Percentiles rank a stretch among this genome's conserved stretches.
Evolutionary conservation across 2,888 invertebrate species (phyloP).

Genomic region (Myathropa florea): DNA sequence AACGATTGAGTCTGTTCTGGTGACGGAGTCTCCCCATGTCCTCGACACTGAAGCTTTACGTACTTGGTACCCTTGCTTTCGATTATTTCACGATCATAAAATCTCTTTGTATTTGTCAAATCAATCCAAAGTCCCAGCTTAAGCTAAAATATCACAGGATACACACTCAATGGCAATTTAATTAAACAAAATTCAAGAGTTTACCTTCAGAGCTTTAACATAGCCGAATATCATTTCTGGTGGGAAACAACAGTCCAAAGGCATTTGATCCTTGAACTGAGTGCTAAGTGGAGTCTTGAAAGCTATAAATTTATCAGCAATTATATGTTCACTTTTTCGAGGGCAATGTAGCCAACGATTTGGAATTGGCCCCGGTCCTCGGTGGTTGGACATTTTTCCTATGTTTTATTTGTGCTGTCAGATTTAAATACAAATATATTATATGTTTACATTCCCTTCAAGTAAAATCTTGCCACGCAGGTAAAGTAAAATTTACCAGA

Average conservation of each 20-base stretch:
- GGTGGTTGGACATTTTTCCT: slow-evolving; percentile 48
- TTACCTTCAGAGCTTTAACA: slow-evolving; percentile 89
- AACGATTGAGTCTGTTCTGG: slow-evolving; percentile 92
- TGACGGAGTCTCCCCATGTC: slow-evolving; percentile 96
- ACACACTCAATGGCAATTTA: not conserved
- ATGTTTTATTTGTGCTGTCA: not conserved
- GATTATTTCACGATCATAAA: slow-evolving; percentile 92
- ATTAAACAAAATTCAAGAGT: not conserved
- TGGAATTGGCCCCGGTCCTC: slow-evolving; percentile 86
- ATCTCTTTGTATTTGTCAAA: slow-evolving; percentile 96
- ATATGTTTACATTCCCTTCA: not conserved
- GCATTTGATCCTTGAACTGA: slow-evolving; percentile 91
- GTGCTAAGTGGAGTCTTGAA: slow-evolving; percentile 90
- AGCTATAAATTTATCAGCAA: slow-evolving; percentile 90
- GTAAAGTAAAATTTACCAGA: slow-evolving; percentile 42
- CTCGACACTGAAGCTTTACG: slow-evolving; percentile 93
- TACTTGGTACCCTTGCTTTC: slow-evolving; percentile 90
- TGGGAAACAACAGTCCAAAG: slow-evolving; percentile 90
- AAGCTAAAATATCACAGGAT: slow-evolving; percentile 81
- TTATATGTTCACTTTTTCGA: slow-evolving; percentile 87
- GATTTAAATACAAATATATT: not conserved
- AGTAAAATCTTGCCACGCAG: slow-evolving; percentile 48
- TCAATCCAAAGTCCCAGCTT: slow-evolving; percentile 98
- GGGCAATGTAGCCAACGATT: slow-evolving; percentile 94
- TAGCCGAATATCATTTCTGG: slow-evolving; percentile 93